Evolutionary conservation across 2,797 vertebrate genomes (phyloP).

Genomic region (Mycteria americana): DNA sequence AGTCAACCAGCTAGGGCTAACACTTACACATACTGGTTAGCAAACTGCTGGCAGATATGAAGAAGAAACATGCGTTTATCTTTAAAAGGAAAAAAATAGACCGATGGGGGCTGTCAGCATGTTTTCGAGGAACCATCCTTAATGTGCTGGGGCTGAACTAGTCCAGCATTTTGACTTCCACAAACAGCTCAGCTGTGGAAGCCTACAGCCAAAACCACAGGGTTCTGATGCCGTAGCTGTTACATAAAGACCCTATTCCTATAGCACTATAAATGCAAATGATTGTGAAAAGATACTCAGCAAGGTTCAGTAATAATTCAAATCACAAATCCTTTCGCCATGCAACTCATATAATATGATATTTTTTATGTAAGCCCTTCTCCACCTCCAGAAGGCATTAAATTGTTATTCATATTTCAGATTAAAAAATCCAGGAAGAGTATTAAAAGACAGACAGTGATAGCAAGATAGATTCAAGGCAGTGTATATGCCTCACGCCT

Average conservation of each 20-base stretch:
- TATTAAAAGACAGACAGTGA: slow-evolving; percentile 52
- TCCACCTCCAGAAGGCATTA: slow-evolving; percentile 54
- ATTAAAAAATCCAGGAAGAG: slow-evolving; percentile 61
- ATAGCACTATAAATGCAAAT: slow-evolving; percentile 65
- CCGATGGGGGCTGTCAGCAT: not conserved
- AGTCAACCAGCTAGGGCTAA: not conserved
- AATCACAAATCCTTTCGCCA: slow-evolving; percentile 71
- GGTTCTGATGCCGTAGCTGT: not conserved
- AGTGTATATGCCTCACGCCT: not conserved
- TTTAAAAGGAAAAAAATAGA: not conserved
- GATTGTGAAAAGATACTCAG: slow-evolving; percentile 50
- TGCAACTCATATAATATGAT: slow-evolving; percentile 52
- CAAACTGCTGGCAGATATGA: not conserved
- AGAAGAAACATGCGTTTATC: not conserved
- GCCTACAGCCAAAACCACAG: not conserved
- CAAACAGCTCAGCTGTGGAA: not conserved
- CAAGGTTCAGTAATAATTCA: slow-evolving; percentile 67
- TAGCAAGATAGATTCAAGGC: slow-evolving; percentile 51
- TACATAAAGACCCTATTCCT: slow-evolving; percentile 40
- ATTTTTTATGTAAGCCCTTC: slow-evolving; percentile 52
- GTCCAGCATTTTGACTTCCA: not conserved
- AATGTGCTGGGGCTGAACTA: not conserved
- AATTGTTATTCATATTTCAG: slow-evolving; percentile 72
- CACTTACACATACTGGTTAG: not conserved
- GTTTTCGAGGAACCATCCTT: not conserved